Conservation (phyloP, 92 coral and sea anemone genomes). For the Blastomussa wellsi region DNA sequence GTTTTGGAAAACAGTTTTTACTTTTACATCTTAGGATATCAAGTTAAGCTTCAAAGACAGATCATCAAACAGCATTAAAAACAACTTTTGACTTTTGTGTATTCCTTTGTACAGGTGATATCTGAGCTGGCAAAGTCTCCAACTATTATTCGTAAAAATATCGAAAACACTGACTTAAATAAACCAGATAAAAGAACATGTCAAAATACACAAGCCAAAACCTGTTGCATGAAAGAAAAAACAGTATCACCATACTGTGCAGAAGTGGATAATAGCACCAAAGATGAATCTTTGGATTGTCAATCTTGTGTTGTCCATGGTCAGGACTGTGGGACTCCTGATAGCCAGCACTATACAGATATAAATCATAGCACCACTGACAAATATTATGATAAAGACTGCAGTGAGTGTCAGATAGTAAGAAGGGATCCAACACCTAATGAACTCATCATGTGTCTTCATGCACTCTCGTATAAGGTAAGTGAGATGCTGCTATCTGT, state of each 20-base stretch:
- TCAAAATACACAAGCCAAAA: not conserved
- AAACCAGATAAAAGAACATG: not conserved
- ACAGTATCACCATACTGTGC: not conserved
- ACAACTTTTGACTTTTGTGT: not conserved
- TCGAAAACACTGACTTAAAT: not conserved
- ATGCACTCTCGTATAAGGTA: slow-evolving; percentile 92
- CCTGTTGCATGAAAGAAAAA: not conserved
- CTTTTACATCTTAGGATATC: too few relatives aligned
- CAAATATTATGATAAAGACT: slow-evolving; percentile 54
- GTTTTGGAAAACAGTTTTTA: too few relatives aligned
- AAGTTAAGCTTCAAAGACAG: too few relatives aligned
- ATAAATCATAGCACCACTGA: not conserved
- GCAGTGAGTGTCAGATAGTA: slow-evolving; percentile 81
- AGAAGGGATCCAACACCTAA: slow-evolving; percentile 83
- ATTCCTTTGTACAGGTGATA: slow-evolving; percentile 55
- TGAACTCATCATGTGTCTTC: slow-evolving; percentile 93
- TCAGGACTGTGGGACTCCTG: not conserved
- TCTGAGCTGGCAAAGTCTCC: slow-evolving; percentile 54
- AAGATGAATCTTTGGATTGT: not conserved
- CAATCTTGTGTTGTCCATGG: not conserved
- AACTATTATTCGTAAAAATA: slow-evolving; percentile 48
- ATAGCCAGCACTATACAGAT: not conserved
- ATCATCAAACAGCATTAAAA: too few relatives aligned
- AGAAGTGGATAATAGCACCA: not conserved
- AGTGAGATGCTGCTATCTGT: not conserved